Conservation (phyloP, 2,888 invertebrate species). For the Eumerus sabulonum region DNA sequence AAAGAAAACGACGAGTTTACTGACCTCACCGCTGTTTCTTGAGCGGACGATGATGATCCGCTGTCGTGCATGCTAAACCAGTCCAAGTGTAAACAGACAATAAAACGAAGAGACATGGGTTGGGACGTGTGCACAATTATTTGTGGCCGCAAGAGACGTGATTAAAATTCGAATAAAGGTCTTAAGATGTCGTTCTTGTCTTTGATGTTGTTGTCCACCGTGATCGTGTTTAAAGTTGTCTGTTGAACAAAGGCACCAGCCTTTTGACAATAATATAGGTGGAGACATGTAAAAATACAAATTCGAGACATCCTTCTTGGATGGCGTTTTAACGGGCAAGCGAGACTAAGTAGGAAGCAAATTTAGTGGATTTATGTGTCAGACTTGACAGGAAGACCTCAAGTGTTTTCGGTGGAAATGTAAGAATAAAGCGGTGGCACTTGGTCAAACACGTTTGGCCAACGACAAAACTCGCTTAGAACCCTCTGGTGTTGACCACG, state of each 20-base stretch:
- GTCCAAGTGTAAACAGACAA: conserved; percentile 28
- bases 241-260: too few species aligned
- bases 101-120: conserved; percentile 30
- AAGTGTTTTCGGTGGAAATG: too few species aligned
- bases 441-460: too few species aligned
- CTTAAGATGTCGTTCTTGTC: conserved; percentile 12
- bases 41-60: conserved; percentile 21
- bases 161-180: conserved; percentile 36
- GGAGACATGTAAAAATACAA: too few species aligned
- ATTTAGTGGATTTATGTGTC: conserved; percentile 18
- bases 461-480: too few species aligned
- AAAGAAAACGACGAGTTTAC: conserved; percentile 38
- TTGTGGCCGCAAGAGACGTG: conserved; percentile 47
- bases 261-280: too few species aligned
- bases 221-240: conserved; percentile 34
- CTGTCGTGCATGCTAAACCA: conserved; percentile 49
- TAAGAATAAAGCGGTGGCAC: too few species aligned
- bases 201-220: conserved; percentile 37
- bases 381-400: background rate
- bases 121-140: conserved; percentile 44
- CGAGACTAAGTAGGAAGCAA: background rate
- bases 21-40: conserved; percentile 38
- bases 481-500: too few species aligned
- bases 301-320: conserved; percentile 4
- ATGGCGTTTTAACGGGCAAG: conserved; percentile 12